These are phyloP conservation scores for Megaleporinus macrocephalus DNA, from an alignment of 2,113 vertebrate genomes.

Conservation along the genomic window DNA sequence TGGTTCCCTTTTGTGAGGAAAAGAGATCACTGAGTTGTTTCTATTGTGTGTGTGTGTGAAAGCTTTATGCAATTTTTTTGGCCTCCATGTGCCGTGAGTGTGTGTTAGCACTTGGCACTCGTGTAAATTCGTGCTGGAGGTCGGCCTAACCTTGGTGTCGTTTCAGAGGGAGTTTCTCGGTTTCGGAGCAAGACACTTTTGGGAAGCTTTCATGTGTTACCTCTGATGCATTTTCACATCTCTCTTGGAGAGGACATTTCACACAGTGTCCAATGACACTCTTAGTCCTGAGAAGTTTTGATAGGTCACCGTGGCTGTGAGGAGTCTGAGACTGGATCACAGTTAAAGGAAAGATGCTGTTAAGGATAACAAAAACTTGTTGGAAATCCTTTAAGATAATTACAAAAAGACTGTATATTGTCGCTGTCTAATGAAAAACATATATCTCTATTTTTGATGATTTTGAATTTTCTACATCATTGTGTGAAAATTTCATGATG, in stretches of 20 bases:
- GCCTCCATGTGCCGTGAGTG: slow-evolving; percentile 18
- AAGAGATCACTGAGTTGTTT: slow-evolving; percentile 26
- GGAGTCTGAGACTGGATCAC: neutral
- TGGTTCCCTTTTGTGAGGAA: slow-evolving; percentile 25
- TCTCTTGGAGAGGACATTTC: slow-evolving; percentile 17
- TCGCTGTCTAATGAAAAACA: too few species aligned
- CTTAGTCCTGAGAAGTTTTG: neutral
- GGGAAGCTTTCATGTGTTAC: slow-evolving; percentile 17
- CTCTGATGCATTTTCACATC: slow-evolving; percentile 10
- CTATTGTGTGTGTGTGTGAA: slow-evolving; percentile 11
- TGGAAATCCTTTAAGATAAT: too few species aligned
- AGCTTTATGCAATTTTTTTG: slow-evolving; percentile 1
- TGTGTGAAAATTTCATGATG: too few species aligned
- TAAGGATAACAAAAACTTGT: too few species aligned
- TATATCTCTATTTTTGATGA: too few species aligned
- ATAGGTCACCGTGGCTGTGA: slow-evolving; percentile 1
- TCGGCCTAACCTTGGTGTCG: slow-evolving; percentile 29
- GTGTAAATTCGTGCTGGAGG: neutral
- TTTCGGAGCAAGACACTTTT: slow-evolving; percentile 6
- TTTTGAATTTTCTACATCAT: too few species aligned
- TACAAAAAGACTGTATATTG: too few species aligned
- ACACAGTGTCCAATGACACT: slow-evolving; percentile 14
- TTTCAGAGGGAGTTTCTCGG: slow-evolving; percentile 1
- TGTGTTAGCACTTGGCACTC: slow-evolving; percentile 6
- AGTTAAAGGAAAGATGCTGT: neutral